A percentile compares a stretch with the other conserved stretches of the same genome.
Evolutionary conservation across 2,888 invertebrate species (phyloP).

Genomic region (Cheilosia variabilis): DNA sequence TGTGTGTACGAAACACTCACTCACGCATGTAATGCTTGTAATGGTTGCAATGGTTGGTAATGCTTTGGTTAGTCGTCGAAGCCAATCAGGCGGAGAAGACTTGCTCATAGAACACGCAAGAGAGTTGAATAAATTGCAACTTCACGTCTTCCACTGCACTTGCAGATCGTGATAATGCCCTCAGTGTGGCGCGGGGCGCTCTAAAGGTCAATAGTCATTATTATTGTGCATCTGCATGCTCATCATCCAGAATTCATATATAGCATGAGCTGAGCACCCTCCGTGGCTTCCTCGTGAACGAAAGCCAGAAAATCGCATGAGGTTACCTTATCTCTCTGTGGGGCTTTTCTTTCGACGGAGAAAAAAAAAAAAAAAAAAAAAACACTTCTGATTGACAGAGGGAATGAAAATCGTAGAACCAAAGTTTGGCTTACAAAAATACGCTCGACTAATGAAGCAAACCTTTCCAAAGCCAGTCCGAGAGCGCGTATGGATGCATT

Average conservation of each 20-base stretch:
- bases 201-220: slow-evolving; percentile 73
- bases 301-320: slow-evolving; percentile 37
- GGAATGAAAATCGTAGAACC: slow-evolving; percentile 43
- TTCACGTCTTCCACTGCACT: slow-evolving; percentile 48
- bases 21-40: slow-evolving; percentile 51
- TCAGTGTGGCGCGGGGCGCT: slow-evolving; percentile 34
- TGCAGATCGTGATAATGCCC: slow-evolving; percentile 54
- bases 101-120: slow-evolving; percentile 67
- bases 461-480: slow-evolving; percentile 46
- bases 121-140: slow-evolving; percentile 71
- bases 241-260: slow-evolving; percentile 68
- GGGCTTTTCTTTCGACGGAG: slow-evolving; percentile 59
- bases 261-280: slow-evolving; percentile 14
- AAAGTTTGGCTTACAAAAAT: slow-evolving; percentile 55
- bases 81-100: slow-evolving; percentile 36
- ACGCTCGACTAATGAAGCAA: slow-evolving; percentile 66
- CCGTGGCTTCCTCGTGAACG: slow-evolving; percentile 3
- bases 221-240: slow-evolving; percentile 54
- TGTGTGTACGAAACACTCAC: slow-evolving; percentile 53
- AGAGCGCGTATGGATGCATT: slow-evolving; percentile 17
- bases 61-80: slow-evolving; percentile 51
- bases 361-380: slow-evolving; percentile 8
- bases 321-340: slow-evolving; percentile 2
- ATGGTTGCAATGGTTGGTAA: slow-evolving; percentile 46
- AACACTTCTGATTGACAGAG: slow-evolving; percentile 24